Conservation (phyloP, 2,113 vertebrate genomes). For the Alligator sinensis region DNA sequence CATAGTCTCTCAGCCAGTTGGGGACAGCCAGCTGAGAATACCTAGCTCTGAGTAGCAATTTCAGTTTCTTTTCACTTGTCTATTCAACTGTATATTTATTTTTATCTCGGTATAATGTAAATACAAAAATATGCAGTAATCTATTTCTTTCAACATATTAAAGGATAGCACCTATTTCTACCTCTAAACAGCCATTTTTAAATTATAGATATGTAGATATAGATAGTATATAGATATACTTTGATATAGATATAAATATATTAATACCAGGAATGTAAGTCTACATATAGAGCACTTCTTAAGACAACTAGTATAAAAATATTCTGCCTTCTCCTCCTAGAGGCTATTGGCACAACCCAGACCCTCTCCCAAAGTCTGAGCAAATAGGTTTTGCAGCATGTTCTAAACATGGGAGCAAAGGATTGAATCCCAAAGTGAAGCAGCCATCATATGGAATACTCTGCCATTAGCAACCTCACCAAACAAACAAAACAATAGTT, state of each 20-base stretch:
- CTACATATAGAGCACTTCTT: neutral
- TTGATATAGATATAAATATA: neutral
- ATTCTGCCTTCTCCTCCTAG: neutral
- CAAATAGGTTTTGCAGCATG: neutral
- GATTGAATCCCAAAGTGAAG: neutral
- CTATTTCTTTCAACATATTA: neutral
- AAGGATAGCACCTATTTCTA: neutral
- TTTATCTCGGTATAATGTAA: neutral
- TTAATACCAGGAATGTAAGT: neutral
- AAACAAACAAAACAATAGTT: neutral
- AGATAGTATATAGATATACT: too few relatives aligned
- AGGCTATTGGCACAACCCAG: neutral
- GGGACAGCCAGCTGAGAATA: rapidly evolving
- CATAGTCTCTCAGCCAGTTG: neutral
- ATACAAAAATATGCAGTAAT: neutral
- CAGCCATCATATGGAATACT: neutral
- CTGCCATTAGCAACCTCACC: neutral
- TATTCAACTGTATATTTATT: neutral
- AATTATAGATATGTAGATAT: neutral
- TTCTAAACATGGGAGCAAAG: neutral
- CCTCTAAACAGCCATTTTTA: neutral
- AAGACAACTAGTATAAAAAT: neutral
- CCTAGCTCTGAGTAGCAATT: neutral
- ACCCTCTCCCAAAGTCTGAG: neutral
- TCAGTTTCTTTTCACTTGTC: neutral